phyloP scores from a whole-genome alignment of 2,797 vertebrate species.

The Urocyon cinereoargenteus region DNA sequence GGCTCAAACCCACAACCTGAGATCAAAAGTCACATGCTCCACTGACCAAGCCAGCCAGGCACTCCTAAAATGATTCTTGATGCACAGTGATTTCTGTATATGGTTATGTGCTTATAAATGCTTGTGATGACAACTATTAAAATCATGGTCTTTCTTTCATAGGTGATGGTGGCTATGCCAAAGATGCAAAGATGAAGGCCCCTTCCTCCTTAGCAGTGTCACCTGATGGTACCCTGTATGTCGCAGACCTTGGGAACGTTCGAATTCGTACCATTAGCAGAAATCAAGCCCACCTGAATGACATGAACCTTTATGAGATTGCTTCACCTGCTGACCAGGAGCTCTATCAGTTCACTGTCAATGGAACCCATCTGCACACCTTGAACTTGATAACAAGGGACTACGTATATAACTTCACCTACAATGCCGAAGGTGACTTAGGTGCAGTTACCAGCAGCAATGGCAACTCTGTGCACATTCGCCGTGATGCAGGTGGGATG shows the following conservation, averaged over 20 bases:
- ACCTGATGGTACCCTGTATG: constrained; percentile 94
- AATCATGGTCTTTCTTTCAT: constrained; percentile 68
- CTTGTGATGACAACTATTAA: constrained; percentile 67
- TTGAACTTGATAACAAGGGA: constrained; percentile 97
- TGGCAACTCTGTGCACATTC: constrained; percentile 93
- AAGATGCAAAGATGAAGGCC: constrained; percentile 96
- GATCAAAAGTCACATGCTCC: not conserved
- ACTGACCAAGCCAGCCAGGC: not conserved
- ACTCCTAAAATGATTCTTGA: constrained; percentile 70
- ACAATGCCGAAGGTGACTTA: constrained; percentile 93
- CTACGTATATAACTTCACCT: constrained; percentile 96
- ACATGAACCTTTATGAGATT: constrained; percentile 93
- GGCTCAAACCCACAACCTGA: not conserved
- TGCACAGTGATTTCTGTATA: not conserved
- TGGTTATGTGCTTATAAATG: constrained; percentile 49
- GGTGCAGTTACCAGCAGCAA: constrained; percentile 91
- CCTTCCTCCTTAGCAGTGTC: constrained; percentile 95
- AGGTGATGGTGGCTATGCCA: constrained; percentile 97
- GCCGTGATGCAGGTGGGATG: constrained; percentile 94
- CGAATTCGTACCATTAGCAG: constrained; percentile 94
- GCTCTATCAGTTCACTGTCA: constrained; percentile 96
- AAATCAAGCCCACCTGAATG: constrained; percentile 93
- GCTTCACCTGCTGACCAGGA: constrained; percentile 96
- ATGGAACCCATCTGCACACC: constrained; percentile 95
- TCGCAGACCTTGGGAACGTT: constrained; percentile 96